phyloP scores from a whole-genome alignment of 2,888 invertebrate genomes.

The Hanleya hanleyi region DNA sequence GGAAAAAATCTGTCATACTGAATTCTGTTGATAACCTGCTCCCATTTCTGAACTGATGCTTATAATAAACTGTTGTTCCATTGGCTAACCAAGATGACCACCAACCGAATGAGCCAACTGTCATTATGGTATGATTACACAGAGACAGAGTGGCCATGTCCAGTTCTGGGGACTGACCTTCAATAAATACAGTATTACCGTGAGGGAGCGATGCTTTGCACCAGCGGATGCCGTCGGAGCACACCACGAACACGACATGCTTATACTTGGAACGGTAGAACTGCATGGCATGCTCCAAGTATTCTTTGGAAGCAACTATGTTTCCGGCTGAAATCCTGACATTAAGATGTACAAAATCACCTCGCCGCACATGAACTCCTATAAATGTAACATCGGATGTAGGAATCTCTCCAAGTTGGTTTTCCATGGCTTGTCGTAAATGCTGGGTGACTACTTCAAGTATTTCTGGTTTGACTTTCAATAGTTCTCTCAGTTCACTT shows the following conservation, averaged over 20 bases:
- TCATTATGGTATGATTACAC: slow-evolving; percentile 11
- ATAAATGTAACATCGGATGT: background rate
- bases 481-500: background rate
- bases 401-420: background rate
- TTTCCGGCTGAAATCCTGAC: background rate
- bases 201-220: background rate
- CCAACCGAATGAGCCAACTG: slow-evolving; percentile 1
- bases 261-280: background rate
- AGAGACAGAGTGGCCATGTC: slow-evolving; percentile 2
- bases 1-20: background rate
- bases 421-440: background rate
- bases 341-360: background rate
- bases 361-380: background rate
- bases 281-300: background rate
- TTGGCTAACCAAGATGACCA: slow-evolving; percentile 6
- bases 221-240: background rate
- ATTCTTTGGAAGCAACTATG: background rate
- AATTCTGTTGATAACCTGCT: background rate
- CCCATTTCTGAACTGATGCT: background rate
- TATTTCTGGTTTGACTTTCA: background rate
- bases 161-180: background rate
- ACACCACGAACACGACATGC: background rate
- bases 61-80: background rate
- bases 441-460: too few relatives aligned
- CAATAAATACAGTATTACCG: background rate